phyloP scores from a whole-genome alignment of 2,888 invertebrate genomes.

The Agrochola macilenta region DNA sequence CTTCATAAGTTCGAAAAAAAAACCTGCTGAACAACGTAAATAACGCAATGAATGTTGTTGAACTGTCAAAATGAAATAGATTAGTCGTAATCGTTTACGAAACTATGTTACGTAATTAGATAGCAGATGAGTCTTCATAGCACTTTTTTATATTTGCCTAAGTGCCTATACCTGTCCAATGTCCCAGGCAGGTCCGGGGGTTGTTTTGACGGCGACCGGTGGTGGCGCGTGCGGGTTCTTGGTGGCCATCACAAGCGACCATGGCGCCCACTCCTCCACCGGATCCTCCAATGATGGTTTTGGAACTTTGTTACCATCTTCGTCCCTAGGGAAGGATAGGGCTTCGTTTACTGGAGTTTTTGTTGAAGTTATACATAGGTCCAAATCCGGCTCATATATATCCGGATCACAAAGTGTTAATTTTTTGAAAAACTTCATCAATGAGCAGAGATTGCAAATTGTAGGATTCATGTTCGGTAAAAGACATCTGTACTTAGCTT shows the following conservation, averaged over 20 bases:
- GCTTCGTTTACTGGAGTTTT: background rate
- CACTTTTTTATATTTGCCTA: background rate
- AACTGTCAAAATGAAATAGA: too few relatives aligned
- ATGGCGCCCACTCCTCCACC: conserved; percentile 85
- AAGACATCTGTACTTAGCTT: background rate
- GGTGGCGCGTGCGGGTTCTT: conserved; percentile 85
- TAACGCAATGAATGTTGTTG: too few relatives aligned
- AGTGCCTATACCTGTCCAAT: conserved; percentile 83
- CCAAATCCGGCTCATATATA: background rate
- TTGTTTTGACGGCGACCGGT: conserved; percentile 80
- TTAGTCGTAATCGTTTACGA: too few relatives aligned
- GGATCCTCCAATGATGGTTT: conserved; percentile 73
- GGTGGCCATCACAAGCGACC: conserved; percentile 79
- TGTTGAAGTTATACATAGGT: background rate
- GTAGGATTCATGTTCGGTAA: background rate
- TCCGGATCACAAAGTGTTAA: too few relatives aligned
- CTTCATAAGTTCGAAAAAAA: too few relatives aligned
- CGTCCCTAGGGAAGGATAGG: conserved; percentile 36
- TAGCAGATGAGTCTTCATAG: background rate
- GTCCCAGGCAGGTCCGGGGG: conserved; percentile 86
- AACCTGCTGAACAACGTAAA: too few relatives aligned
- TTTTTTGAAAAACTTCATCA: background rate
- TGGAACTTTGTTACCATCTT: conserved; percentile 75
- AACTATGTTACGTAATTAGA: too few relatives aligned
- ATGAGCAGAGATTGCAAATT: background rate